A percentile compares a stretch with the other conserved stretches of the same genome.
Conservation (phyloP, 2,113 vertebrate species). For the Halcyon malimbica region DNA sequence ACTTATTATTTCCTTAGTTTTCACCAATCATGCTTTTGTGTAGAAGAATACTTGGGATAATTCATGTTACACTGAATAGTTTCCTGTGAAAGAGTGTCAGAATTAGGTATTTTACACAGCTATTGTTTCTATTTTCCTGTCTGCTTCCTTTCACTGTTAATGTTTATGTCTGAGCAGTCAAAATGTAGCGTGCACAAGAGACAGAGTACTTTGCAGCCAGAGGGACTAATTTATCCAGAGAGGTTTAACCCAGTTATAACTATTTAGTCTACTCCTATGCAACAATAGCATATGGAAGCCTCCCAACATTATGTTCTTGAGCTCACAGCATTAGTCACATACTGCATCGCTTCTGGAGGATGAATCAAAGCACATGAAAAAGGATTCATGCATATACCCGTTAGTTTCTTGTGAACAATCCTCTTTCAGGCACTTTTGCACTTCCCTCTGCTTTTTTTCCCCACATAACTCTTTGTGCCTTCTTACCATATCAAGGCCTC, state of each 20-base stretch:
- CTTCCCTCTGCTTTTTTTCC: neutral
- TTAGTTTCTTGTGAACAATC: neutral
- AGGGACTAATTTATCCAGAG: neutral
- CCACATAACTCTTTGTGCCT: neutral
- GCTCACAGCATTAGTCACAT: neutral
- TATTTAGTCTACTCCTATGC: neutral
- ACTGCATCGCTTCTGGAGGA: neutral
- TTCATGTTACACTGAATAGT: neutral
- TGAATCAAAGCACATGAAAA: neutral
- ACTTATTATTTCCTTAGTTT: neutral
- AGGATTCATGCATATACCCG: neutral
- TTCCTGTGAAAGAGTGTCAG: neutral
- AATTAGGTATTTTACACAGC: neutral
- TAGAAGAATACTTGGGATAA: neutral
- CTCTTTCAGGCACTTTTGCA: neutral
- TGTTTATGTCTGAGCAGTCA: neutral
- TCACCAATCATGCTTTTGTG: neutral
- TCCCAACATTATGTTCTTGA: neutral
- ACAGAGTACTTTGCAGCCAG: neutral
- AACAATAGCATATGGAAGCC: neutral
- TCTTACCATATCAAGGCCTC: neutral
- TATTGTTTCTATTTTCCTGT: neutral
- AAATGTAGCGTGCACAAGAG: neutral
- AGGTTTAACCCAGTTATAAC: neutral
- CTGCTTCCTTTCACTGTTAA: neutral